These are phyloP conservation scores for Apis cerana DNA, from an alignment of 1,140 invertebrate species.

Conservation along the genomic window DNA sequence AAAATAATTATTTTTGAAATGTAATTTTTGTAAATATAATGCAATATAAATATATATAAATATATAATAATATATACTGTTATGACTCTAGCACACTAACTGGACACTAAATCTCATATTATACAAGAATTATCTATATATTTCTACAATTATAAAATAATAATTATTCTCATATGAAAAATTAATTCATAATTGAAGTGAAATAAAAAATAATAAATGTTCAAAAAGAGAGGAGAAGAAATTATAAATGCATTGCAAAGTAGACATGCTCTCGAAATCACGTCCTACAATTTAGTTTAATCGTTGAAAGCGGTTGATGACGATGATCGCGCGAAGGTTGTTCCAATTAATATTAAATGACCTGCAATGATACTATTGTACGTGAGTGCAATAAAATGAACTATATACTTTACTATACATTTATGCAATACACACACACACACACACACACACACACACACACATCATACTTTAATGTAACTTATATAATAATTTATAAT, in stretches of 20 bases:
- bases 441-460: too few relatives aligned
- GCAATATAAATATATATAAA: too few relatives aligned
- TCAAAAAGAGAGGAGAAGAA: too few relatives aligned
- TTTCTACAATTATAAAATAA: too few relatives aligned
- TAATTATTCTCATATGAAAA: too few relatives aligned
- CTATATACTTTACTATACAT: neutral
- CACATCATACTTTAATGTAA: too few relatives aligned
- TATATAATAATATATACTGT: too few relatives aligned
- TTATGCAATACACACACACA: neutral
- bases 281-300: slow-evolving; percentile 61
- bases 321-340: slow-evolving; percentile 67
- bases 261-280: slow-evolving; percentile 41
- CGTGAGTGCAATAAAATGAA: slow-evolving; percentile 18
- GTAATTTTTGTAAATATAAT: neutral
- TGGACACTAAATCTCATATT: too few relatives aligned
- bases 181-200: neutral
- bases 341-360: slow-evolving; percentile 72
- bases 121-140: too few relatives aligned
- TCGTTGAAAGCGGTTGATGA: slow-evolving; percentile 59
- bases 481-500: neutral
- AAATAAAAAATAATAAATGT: neutral
- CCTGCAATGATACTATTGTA: slow-evolving; percentile 34
- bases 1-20: too few relatives aligned
- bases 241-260: slow-evolving; percentile 21
- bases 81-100: too few relatives aligned